Evolutionary conservation across 1,140 invertebrate genomes (phyloP).

Genomic region (Dinoponera quadriceps): DNA sequence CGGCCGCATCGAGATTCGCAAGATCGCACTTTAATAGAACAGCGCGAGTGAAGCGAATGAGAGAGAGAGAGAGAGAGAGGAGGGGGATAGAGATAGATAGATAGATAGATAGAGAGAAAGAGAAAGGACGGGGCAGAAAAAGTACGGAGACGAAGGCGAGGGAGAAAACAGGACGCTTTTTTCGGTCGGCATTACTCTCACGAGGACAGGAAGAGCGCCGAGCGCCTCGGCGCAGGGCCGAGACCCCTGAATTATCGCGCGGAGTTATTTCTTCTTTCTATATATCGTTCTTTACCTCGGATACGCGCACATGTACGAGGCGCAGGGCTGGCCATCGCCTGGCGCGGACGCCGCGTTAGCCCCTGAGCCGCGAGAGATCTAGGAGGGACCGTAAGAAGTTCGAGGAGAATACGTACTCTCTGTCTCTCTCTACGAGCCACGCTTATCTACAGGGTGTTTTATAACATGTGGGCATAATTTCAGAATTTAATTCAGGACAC

Average conservation of each 20-base stretch:
- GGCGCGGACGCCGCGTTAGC: background rate
- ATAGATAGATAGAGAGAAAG: no score
- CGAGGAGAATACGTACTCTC: background rate
- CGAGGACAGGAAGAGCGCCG: constrained; percentile 56
- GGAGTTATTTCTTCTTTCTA: constrained; percentile 72
- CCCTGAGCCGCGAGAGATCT: constrained; percentile 6
- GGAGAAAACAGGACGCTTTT: constrained; percentile 52
- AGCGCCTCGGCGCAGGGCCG: constrained; percentile 47
- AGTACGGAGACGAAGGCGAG: constrained; percentile 4
- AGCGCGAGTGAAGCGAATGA: constrained; percentile 6
- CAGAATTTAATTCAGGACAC: no score
- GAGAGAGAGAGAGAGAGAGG: background rate
- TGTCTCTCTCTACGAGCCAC: no score
- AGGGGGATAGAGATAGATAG: no score
- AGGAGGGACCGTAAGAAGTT: background rate
- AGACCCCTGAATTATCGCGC: constrained; percentile 73
- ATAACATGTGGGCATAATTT: no score
- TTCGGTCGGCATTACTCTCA: constrained; percentile 50
- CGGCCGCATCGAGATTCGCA: constrained; percentile 35
- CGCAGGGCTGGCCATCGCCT: constrained; percentile 29
- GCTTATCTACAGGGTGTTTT: no score
- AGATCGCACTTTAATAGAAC: constrained; percentile 67
- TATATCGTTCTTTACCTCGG: constrained; percentile 51
- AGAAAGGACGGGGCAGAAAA: background rate
- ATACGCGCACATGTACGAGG: constrained; percentile 5